Conservation (phyloP, 2,888 invertebrate genomes). For the Plemyria rubiginata region DNA sequence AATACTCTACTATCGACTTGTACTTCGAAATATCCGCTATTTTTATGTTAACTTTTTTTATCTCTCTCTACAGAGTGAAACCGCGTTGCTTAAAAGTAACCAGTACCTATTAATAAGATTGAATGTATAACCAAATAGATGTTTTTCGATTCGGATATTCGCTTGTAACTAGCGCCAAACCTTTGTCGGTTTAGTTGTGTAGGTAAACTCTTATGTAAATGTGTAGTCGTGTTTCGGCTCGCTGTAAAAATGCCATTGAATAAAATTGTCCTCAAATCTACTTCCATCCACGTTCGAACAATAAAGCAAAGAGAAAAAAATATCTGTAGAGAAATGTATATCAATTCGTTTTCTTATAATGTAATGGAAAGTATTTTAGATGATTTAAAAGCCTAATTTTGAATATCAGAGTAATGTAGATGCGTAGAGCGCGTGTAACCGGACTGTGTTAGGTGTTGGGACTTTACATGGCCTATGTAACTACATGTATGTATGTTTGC, state of each 20-base stretch:
- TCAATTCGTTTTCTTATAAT: slow-evolving; percentile 32
- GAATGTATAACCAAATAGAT: neutral
- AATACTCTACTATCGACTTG: too few relatives aligned
- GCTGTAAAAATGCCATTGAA: slow-evolving; percentile 63
- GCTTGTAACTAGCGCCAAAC: slow-evolving; percentile 61
- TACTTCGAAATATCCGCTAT: too few relatives aligned
- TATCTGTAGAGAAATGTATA: slow-evolving; percentile 39
- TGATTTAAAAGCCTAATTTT: slow-evolving; percentile 48
- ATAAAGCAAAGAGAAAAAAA: slow-evolving; percentile 58
- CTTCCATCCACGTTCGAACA: slow-evolving; percentile 82
- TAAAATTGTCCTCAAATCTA: slow-evolving; percentile 73
- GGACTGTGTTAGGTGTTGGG: slow-evolving; percentile 47
- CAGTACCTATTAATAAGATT: neutral
- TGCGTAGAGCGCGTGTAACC: slow-evolving; percentile 66
- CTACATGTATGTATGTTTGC: too few relatives aligned
- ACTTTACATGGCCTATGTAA: slow-evolving; percentile 12
- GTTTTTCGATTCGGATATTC: slow-evolving; percentile 32
- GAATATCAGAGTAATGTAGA: slow-evolving; percentile 66
- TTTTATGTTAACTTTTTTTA: neutral
- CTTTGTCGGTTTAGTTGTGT: slow-evolving; percentile 73
- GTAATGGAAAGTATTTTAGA: slow-evolving; percentile 48
- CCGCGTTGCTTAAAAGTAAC: neutral
- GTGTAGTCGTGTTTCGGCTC: slow-evolving; percentile 64
- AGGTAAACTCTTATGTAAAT: slow-evolving; percentile 63
- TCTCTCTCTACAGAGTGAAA: neutral